Evolutionary conservation across 2,888 invertebrate genomes (phyloP).

Genomic region (Drosophila falleni): DNA sequence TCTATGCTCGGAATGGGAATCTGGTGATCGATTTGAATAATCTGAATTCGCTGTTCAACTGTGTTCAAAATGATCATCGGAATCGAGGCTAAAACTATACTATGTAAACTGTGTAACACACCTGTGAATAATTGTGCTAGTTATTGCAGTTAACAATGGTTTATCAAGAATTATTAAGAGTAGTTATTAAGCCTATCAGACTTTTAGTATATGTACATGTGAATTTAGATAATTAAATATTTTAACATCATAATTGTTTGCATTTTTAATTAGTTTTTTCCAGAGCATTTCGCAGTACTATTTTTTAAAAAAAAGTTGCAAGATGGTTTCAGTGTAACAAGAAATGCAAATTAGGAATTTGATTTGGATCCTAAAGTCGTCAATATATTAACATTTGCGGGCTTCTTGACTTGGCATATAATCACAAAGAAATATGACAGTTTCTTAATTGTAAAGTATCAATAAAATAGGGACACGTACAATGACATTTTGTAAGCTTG

Average conservation of each 20-base stretch:
- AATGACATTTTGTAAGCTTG: too few species aligned
- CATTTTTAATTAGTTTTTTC: background rate
- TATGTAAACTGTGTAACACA: background rate
- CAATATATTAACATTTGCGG: too few species aligned
- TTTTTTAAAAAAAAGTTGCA: too few species aligned
- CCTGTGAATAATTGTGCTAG: constrained; percentile 12
- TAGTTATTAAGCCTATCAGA: background rate
- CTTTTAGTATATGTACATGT: background rate
- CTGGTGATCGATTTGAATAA: constrained; percentile 46
- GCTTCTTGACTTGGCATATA: too few species aligned
- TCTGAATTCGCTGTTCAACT: constrained; percentile 31
- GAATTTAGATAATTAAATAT: background rate
- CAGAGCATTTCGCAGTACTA: background rate
- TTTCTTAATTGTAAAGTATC: too few species aligned
- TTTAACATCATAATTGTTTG: background rate
- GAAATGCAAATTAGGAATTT: too few species aligned
- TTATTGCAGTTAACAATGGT: background rate
- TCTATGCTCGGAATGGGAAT: constrained; percentile 46
- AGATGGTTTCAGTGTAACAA: too few species aligned
- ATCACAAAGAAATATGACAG: too few species aligned
- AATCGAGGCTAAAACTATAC: constrained; percentile 7
- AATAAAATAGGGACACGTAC: too few species aligned
- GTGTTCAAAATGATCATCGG: constrained; percentile 49
- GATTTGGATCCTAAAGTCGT: too few species aligned
- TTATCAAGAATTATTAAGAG: background rate